phyloP scores from a whole-genome alignment of 2,888 invertebrate species.

The Rotaria socialis region DNA sequence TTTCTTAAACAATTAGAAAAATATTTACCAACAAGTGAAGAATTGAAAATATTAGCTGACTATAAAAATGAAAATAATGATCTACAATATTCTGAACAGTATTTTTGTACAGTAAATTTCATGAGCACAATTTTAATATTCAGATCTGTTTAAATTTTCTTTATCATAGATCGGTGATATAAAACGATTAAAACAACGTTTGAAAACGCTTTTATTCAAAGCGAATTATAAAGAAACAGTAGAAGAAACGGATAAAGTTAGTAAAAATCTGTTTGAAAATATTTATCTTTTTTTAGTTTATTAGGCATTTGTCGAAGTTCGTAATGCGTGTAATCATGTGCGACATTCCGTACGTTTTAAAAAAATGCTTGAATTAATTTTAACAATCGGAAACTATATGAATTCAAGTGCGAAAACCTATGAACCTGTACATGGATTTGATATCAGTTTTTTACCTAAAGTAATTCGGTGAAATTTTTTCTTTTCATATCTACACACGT shows the following conservation, averaged over 20 bases:
- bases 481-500: not conserved
- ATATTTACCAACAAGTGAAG: slow-evolving; percentile 30
- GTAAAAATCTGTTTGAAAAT: not conserved
- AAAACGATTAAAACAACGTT: slow-evolving; percentile 26
- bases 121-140: not conserved
- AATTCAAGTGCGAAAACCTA: slow-evolving; percentile 89
- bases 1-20: slow-evolving; percentile 21
- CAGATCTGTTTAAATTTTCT: not conserved
- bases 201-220: slow-evolving; percentile 32
- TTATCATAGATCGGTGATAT: slow-evolving; percentile 8
- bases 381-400: slow-evolving; percentile 90
- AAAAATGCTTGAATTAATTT: slow-evolving; percentile 78
- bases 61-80: slow-evolving; percentile 29
- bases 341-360: slow-evolving; percentile 82
- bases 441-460: slow-evolving; percentile 89
- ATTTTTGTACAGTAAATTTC: slow-evolving; percentile 22
- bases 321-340: slow-evolving; percentile 80
- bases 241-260: slow-evolving; percentile 32
- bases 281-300: not conserved
- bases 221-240: slow-evolving; percentile 13
- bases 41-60: slow-evolving; percentile 11
- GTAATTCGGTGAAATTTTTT: slow-evolving; percentile 59
- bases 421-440: slow-evolving; percentile 82
- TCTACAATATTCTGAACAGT: slow-evolving; percentile 28
- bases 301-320: slow-evolving; percentile 17